These are phyloP conservation scores for Fragum fragum DNA, from an alignment of 2,888 invertebrate genomes.

Conservation along the genomic window DNA sequence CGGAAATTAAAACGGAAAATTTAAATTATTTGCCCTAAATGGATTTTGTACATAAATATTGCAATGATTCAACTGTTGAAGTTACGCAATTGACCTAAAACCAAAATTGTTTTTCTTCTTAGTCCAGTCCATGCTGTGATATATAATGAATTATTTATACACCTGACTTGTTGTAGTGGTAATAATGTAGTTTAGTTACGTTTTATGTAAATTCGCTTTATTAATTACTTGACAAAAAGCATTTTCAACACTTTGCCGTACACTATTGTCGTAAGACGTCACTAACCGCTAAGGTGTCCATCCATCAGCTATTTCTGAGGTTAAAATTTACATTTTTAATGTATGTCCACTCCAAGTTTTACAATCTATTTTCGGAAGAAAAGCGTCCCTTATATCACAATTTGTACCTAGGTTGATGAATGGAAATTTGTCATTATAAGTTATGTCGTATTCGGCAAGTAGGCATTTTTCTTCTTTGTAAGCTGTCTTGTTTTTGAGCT, in stretches of 20 bases:
- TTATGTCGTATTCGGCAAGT: slow-evolving; percentile 3
- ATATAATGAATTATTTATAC: background rate
- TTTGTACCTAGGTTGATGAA: slow-evolving; percentile 6
- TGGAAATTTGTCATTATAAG: slow-evolving; percentile 7
- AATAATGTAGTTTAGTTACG: background rate
- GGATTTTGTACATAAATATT: too few species aligned
- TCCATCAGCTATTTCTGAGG: slow-evolving; percentile 11
- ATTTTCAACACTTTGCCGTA: background rate
- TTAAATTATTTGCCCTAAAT: too few species aligned
- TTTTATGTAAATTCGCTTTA: slow-evolving; percentile 13
- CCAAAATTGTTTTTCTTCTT: too few species aligned
- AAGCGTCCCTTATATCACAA: slow-evolving; percentile 11
- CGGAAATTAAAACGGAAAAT: too few species aligned
- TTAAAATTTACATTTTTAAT: slow-evolving; percentile 31
- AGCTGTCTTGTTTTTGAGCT: background rate
- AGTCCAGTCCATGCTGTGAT: too few species aligned
- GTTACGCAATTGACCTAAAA: too few species aligned
- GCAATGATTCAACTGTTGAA: too few species aligned
- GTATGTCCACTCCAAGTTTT: slow-evolving; percentile 5
- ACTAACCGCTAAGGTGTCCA: slow-evolving; percentile 2
- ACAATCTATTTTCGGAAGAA: slow-evolving; percentile 1
- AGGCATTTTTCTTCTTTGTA: background rate
- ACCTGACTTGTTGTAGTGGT: background rate
- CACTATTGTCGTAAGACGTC: slow-evolving; percentile 10
- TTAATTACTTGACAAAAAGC: slow-evolving; percentile 12